These are phyloP conservation scores for Hephaestus fuliginosus DNA, from an alignment of 2,797 vertebrate species.

Conservation along the genomic window DNA sequence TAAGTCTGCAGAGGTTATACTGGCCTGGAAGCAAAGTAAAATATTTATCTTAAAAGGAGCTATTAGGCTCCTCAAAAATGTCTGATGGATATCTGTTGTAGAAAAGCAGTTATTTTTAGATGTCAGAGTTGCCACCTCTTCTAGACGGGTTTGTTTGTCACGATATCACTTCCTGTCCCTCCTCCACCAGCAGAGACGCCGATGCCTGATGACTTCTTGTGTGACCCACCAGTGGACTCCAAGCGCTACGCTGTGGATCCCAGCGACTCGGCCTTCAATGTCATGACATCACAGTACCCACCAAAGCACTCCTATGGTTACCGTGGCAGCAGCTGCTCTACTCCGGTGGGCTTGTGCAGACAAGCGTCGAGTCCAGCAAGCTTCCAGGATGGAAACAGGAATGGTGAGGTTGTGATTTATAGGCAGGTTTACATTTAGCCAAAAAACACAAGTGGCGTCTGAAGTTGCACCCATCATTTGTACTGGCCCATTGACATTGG, in stretches of 20 bases:
- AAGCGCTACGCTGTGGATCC: constrained; percentile 88
- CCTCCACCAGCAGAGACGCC: constrained; percentile 84
- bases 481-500: neutral
- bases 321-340: constrained; percentile 80
- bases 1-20: neutral
- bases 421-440: too few relatives aligned
- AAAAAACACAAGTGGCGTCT: neutral
- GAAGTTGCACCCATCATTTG: neutral
- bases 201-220: constrained; percentile 88
- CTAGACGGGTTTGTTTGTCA: neutral
- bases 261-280: constrained; percentile 85
- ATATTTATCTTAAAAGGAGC: constrained; percentile 8
- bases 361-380: constrained; percentile 88
- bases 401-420: constrained; percentile 85
- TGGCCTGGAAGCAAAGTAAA: constrained; percentile 2
- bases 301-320: constrained; percentile 82
- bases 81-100: neutral
- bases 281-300: constrained; percentile 83
- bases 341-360: constrained; percentile 81
- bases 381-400: constrained; percentile 91
- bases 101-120: neutral
- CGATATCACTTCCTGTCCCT: constrained; percentile 16
- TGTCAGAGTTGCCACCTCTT: neutral
- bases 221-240: constrained; percentile 80
- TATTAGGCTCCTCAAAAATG: neutral